These are phyloP conservation scores for Pristionchus mayeri DNA, from an alignment of 2,888 invertebrate genomes.

Conservation along the genomic window DNA sequence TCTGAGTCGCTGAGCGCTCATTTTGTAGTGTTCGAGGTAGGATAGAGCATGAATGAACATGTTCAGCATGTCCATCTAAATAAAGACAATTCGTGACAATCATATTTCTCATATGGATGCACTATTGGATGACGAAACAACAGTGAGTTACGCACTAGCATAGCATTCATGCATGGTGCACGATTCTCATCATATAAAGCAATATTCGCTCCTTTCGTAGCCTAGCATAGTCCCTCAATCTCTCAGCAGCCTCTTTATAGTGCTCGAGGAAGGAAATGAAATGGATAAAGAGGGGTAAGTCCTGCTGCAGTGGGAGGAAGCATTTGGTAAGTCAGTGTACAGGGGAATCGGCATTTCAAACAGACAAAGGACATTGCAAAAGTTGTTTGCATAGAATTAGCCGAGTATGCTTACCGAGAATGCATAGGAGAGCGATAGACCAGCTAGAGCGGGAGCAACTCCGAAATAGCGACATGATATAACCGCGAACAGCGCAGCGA, in stretches of 20 bases:
- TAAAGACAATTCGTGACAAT: neutral
- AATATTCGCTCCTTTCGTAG: too few species aligned
- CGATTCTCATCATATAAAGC: too few species aligned
- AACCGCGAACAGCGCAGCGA: constrained; percentile 92
- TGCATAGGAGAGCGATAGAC: constrained; percentile 79
- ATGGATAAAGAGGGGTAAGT: too few species aligned
- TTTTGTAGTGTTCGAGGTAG: constrained; percentile 32
- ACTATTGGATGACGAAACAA: neutral
- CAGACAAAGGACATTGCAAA: too few species aligned
- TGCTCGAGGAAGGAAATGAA: too few species aligned
- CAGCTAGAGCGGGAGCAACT: constrained; percentile 79
- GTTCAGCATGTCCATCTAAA: constrained; percentile 16
- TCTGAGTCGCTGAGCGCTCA: neutral
- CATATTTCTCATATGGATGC: neutral
- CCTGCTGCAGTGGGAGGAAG: too few species aligned
- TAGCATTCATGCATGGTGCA: too few species aligned
- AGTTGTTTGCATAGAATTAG: neutral
- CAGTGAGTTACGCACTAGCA: too few species aligned
- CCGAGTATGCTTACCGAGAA: constrained; percentile 50
- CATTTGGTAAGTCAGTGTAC: too few species aligned
- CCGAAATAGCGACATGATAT: constrained; percentile 76
- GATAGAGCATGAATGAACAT: neutral
- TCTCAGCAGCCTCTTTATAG: too few species aligned
- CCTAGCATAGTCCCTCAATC: too few species aligned
- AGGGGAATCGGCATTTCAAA: too few species aligned